These are phyloP conservation scores for Danio albolineatus DNA, from an alignment of 2,797 vertebrate species.

Conservation along the genomic window DNA sequence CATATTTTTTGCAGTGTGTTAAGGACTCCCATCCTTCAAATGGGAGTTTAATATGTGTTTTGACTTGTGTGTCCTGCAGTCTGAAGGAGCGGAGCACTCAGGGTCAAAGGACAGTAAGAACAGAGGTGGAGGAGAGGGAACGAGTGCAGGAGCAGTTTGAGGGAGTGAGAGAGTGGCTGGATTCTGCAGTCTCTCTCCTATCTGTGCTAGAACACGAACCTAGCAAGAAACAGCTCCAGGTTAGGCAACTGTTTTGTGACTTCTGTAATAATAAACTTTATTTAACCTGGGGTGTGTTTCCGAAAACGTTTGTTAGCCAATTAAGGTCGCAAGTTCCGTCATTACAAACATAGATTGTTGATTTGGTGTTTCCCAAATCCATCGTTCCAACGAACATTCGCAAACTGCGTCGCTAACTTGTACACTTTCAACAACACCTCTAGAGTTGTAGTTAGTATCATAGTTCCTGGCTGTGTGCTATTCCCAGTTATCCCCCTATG, in stretches of 20 bases:
- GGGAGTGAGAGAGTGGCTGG: constrained; percentile 75
- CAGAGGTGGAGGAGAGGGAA: constrained; percentile 84
- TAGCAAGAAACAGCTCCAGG: constrained; percentile 82
- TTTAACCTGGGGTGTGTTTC: no score
- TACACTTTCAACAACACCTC: no score
- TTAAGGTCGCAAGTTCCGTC: no score
- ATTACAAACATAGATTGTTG: no score
- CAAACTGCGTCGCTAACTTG: no score
- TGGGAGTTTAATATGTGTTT: background rate
- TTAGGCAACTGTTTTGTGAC: constrained; percentile 65
- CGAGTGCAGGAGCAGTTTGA: constrained; percentile 81
- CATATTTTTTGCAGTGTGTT: background rate
- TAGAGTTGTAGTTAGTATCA: no score
- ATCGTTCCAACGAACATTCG: no score
- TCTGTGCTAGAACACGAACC: constrained; percentile 67
- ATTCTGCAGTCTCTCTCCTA: constrained; percentile 66
- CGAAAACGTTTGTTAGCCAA: no score
- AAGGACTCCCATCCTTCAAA: no score
- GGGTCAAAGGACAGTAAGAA: constrained; percentile 72
- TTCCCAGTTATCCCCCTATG: no score
- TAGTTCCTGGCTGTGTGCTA: no score
- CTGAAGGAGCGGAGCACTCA: constrained; percentile 77
- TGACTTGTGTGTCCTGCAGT: constrained; percentile 61
- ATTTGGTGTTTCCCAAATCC: no score
- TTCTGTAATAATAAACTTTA: background rate